Base-by-base conservation (phyloP, 2,797 vertebrate species). In the Okamejei kenojei region DNA sequence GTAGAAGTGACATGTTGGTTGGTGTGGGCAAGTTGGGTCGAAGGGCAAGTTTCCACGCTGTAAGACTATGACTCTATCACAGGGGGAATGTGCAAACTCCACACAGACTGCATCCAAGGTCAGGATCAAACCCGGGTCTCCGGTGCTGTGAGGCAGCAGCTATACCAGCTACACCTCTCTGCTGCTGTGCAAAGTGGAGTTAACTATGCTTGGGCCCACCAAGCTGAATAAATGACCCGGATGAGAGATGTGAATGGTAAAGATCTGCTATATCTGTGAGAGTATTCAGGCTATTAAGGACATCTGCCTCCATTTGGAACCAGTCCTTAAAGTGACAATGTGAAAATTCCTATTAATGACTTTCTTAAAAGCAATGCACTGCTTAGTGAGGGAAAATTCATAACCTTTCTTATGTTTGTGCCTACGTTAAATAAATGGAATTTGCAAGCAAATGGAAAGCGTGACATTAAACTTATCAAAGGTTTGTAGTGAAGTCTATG, bases 381-480 rank as follows among this genome's bases (percentile, higher is more conserved):
- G 63, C 84, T 88, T 68, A 88, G 61, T 88, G 4, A 17, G 9
- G 90, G 71, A 58, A 38, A 92, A 76, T 92, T 76, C 23, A 92
- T 73, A 54, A 92, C 71, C 68, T 92, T 92, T 92, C 38, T 54
- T n/a, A 17, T 92, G 71, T 68, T 91, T 76, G 35, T 74, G 15
- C 38, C 35, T 76, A 26, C 58, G 90, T 92, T 7, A 92, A 76
- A 76, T n/a, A 92, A 92, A 92, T 92, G 35, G 90, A 92, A 92
- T 74, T 71, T 73, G 90, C 90, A 76, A 92, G 90, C 38, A 74
- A 92, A 68, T 92, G 90, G 71, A 76, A 92, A 92, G 26, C 73
- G 7, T 92, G 90, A 92, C 68, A 92, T 92, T 88, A 68, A 88
- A 63, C 84, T 35, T 92, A 92, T 92, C 90, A 92, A 92, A 92